These are phyloP conservation scores for Progne subis DNA, from an alignment of 2,113 vertebrate species.

Conservation along the genomic window DNA sequence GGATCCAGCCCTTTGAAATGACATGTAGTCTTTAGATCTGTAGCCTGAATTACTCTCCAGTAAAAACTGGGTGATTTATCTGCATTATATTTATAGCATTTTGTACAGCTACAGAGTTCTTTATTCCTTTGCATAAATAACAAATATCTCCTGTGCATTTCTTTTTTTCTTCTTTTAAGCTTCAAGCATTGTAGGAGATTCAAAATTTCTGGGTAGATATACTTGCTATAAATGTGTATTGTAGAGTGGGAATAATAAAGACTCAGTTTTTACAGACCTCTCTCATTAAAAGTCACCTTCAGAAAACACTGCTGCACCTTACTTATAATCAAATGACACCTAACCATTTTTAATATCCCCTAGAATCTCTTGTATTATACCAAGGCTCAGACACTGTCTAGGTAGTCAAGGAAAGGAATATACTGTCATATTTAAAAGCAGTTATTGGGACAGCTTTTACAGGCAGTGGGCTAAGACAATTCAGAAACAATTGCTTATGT, in stretches of 20 bases:
- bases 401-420: conserved; percentile 71
- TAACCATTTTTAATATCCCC: conserved; percentile 81
- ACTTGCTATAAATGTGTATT: conserved; percentile 37
- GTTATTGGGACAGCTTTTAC: conserved; percentile 82
- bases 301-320: conserved; percentile 65
- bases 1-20: conserved; percentile 45
- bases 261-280: conserved; percentile 70
- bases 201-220: conserved; percentile 16
- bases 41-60: conserved; percentile 40
- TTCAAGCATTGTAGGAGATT: conserved; percentile 28
- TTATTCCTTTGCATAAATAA: conserved; percentile 75
- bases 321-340: conserved; percentile 75
- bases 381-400: conserved; percentile 77
- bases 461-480: conserved; percentile 81
- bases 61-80: conserved; percentile 53
- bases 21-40: conserved; percentile 16
- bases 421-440: conserved; percentile 80
- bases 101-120: conserved; percentile 42
- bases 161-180: conserved; percentile 42
- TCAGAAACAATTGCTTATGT: conserved; percentile 92
- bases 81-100: conserved; percentile 46
- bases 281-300: conserved; percentile 82
- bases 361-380: conserved; percentile 66
- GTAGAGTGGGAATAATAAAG: conserved; percentile 48
- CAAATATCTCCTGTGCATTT: conserved; percentile 55